These are phyloP conservation scores for Hozukius guyotensis DNA, from an alignment of 2,797 vertebrate species.

Conservation along the genomic window DNA sequence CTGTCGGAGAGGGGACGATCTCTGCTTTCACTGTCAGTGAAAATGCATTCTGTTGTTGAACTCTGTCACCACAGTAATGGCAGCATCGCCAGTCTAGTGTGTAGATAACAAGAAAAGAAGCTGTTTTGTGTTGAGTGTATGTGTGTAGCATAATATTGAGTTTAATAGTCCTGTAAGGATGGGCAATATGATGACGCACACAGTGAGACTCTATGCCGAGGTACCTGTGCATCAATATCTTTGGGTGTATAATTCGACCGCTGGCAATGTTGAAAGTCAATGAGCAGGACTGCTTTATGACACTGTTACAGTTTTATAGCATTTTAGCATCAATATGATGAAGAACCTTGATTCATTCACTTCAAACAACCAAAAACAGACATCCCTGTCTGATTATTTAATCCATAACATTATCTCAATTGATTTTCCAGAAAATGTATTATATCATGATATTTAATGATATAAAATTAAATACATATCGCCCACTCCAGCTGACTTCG, in stretches of 20 bases:
- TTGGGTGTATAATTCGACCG: background rate
- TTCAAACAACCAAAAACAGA: background rate
- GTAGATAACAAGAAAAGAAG: background rate
- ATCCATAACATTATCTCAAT: background rate
- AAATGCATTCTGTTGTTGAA: background rate
- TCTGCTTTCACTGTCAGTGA: background rate
- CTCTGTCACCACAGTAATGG: background rate
- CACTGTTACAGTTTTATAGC: background rate
- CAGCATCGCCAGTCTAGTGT: background rate
- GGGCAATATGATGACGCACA: background rate
- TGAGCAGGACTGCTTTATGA: background rate
- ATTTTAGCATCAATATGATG: background rate
- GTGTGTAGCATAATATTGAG: background rate
- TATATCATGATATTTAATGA: background rate
- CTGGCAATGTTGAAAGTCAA: background rate
- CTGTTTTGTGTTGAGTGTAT: background rate
- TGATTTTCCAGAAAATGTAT: background rate
- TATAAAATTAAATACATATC: background rate
- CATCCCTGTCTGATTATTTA: background rate
- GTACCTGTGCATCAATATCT: background rate
- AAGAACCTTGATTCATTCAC: background rate
- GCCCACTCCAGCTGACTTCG: background rate
- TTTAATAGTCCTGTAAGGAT: background rate
- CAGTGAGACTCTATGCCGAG: background rate
- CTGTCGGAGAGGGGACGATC: background rate